Evolutionary conservation across 2,888 invertebrate species (phyloP), one percentile per base, ranked within the genome.

Genomic region (Andrena hattorfiana): DNA sequence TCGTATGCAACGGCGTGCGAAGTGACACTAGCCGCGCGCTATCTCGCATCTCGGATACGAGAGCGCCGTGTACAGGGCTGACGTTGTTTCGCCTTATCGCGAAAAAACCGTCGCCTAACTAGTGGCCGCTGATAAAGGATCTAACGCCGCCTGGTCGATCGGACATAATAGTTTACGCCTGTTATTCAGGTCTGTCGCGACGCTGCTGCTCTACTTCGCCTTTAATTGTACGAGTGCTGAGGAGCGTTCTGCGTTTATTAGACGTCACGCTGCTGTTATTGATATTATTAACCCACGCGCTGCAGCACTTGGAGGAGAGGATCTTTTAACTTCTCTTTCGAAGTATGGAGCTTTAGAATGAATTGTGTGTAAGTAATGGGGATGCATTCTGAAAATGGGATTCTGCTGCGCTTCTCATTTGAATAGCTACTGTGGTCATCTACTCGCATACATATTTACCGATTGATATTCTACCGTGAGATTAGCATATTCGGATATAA

Each of bases 281-380:
- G 78, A 68, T 77, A 69, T 70, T 77, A 79, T 77, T 77, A 76
- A 76, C 60, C 48, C 62, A 42, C 42, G 42, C 42, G 42, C 5
- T 42, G 42, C 42, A 16, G 42, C 16, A 1, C 42, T 16, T 42
- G 13, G 1, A 4, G 42, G 0, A 42, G 42, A 16, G 42, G 16
- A 42, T 42, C 16, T 42, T 42, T 42, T 42, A 42, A 42, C 42
- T 16, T 42, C 42, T 42, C 1, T 42, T 13, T 13, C 42, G 42
- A 42, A 42, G 42, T 13, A 42, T 42, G 16, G 42, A 42, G 32
- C 42, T 42, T 8, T 32, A 32, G 42, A 42, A 42, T 13, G 13
- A 42, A 13, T 42, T 13, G 13, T 42, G 42, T 13, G 42, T 42
- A 13, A 13, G 13, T 42, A 42, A 13, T 42, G 42, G 42, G 13